These are phyloP conservation scores for Limnephilus auricula DNA, from an alignment of 2,888 invertebrate genomes.

Conservation along the genomic window DNA sequence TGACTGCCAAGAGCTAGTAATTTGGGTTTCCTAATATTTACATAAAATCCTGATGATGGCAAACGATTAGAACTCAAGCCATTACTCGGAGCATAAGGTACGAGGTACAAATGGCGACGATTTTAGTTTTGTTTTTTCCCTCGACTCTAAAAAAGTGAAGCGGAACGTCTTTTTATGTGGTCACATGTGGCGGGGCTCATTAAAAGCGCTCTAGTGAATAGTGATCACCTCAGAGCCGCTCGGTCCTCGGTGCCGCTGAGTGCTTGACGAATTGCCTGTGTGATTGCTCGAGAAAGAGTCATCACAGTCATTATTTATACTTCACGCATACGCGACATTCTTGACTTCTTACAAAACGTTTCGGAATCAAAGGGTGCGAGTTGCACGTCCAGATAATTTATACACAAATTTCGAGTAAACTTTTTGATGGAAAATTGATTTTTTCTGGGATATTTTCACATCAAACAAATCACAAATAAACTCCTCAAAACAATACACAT, in stretches of 20 bases:
- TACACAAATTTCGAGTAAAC: not conserved
- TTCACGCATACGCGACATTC: constrained; percentile 29
- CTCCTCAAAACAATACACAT: too few species aligned
- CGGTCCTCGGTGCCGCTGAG: constrained; percentile 7
- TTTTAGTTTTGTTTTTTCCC: constrained; percentile 27
- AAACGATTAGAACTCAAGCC: constrained; percentile 7
- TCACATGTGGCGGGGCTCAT: constrained; percentile 35
- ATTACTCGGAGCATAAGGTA: not conserved
- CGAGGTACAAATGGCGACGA: constrained; percentile 25
- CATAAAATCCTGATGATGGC: constrained; percentile 11
- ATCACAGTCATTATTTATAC: constrained; percentile 21
- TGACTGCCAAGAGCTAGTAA: not conserved
- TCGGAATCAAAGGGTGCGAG: constrained; percentile 12
- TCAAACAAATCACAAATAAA: too few species aligned
- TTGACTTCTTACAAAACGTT: constrained; percentile 30
- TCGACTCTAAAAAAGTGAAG: constrained; percentile 39
- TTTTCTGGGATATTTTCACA: too few species aligned
- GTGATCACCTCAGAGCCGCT: not conserved
- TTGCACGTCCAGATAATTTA: not conserved
- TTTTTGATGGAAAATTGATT: too few species aligned
- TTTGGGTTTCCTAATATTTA: not conserved
- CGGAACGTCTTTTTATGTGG: constrained; percentile 34
- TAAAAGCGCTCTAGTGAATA: not conserved
- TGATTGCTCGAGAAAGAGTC: constrained; percentile 48
- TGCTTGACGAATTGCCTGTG: constrained; percentile 57